Evolutionary conservation across 2,888 invertebrate genomes (phyloP).

Genomic region (Polia nebulosa): DNA sequence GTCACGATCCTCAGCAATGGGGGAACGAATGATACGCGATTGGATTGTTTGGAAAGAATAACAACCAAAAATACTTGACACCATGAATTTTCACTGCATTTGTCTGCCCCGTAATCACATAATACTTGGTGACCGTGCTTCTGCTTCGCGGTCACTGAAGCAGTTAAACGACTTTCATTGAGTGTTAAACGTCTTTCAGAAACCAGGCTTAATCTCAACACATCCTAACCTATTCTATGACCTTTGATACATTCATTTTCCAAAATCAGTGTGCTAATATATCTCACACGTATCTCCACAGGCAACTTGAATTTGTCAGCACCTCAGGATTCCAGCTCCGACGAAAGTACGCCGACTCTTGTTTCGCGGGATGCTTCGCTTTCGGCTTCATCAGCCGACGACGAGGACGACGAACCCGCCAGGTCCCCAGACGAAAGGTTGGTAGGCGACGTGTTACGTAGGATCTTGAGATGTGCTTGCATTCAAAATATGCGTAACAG

Average conservation of each 20-base stretch:
- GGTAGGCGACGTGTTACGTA: constrained; percentile 21
- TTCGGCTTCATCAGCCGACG: constrained; percentile 74
- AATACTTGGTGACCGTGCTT: neutral
- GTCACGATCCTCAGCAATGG: no score
- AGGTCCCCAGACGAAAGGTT: constrained; percentile 67
- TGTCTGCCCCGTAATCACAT: neutral
- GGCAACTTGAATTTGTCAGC: constrained; percentile 74
- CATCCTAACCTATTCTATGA: constrained; percentile 11
- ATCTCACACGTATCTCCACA: constrained; percentile 50
- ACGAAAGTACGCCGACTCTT: constrained; percentile 74
- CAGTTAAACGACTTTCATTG: neutral
- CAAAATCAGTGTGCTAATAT: neutral
- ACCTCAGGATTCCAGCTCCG: constrained; percentile 73
- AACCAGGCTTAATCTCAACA: constrained; percentile 19
- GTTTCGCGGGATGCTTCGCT: constrained; percentile 68
- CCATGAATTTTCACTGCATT: neutral
- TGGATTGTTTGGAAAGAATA: neutral
- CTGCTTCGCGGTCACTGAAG: neutral
- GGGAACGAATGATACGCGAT: no score
- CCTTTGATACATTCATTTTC: neutral
- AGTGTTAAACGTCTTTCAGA: constrained; percentile 8
- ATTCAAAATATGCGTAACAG: constrained; percentile 33
- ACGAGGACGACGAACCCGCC: constrained; percentile 78
- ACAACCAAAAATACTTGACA: neutral
- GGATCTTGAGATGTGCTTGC: constrained; percentile 1